Conservation (phyloP, 2,113 vertebrate genomes). For the Sander vitreus region DNA sequence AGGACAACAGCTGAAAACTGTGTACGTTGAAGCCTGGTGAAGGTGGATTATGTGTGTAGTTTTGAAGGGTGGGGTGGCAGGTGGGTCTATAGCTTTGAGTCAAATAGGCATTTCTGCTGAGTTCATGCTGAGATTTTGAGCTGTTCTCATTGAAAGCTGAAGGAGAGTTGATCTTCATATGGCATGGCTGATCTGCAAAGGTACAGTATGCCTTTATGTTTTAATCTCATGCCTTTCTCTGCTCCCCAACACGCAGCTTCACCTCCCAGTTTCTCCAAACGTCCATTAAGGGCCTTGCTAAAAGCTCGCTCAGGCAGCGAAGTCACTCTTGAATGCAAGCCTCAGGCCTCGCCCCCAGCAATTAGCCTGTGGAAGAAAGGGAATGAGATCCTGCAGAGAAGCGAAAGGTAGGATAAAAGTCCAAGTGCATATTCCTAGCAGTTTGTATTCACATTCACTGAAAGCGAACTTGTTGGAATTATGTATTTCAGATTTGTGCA, state of each 20-base stretch:
- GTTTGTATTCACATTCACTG: constrained; percentile 58
- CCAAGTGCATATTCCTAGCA: constrained; percentile 41
- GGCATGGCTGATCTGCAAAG: constrained; percentile 40
- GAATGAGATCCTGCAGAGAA: constrained; percentile 87
- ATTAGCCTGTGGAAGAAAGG: constrained; percentile 93
- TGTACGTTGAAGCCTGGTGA: constrained; percentile 10
- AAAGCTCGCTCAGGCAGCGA: constrained; percentile 91
- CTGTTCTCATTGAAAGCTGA: constrained; percentile 3
- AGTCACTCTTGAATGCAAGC: constrained; percentile 93
- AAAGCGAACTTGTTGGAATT: constrained; percentile 50
- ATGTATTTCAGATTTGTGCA: constrained; percentile 66
- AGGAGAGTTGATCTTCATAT: constrained; percentile 14
- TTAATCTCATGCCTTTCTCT: constrained; percentile 43
- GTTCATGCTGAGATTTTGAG: constrained; percentile 12
- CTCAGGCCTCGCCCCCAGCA: constrained; percentile 92
- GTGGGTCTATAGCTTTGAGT: constrained; percentile 1
- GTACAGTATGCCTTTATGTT: constrained; percentile 26
- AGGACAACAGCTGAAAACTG: constrained; percentile 14
- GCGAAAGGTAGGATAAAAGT: constrained; percentile 88
- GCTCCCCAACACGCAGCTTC: constrained; percentile 83
- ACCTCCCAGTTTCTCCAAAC: constrained; percentile 92
- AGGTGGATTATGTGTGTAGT: background rate
- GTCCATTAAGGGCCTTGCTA: constrained; percentile 87
- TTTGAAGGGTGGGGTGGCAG: background rate
- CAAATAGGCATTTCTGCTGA: background rate